Percentiles rank a stretch among this genome's conserved stretches.
phyloP scores from a whole-genome alignment of 2,888 invertebrate species.

The Rhorus exstirpatorius region DNA sequence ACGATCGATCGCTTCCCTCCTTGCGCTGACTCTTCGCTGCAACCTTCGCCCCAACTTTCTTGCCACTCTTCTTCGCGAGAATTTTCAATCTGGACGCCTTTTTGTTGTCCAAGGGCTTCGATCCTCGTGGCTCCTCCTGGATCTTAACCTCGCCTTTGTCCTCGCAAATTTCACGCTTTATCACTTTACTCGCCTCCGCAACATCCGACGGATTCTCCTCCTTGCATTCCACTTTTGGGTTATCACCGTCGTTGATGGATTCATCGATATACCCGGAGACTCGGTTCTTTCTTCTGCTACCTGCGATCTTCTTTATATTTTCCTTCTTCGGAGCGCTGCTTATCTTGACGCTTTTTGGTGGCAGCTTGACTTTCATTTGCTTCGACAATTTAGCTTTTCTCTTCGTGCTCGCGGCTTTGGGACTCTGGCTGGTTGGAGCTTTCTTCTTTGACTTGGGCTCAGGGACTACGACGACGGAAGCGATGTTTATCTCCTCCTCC shows the following conservation, averaged over 20 bases:
- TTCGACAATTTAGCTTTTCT: slow-evolving; percentile 83
- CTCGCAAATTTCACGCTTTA: slow-evolving; percentile 82
- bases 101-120: slow-evolving; percentile 76
- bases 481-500: slow-evolving; percentile 2
- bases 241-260: slow-evolving; percentile 67
- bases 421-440: slow-evolving; percentile 71
- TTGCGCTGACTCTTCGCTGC: slow-evolving; percentile 74
- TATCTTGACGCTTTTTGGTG: slow-evolving; percentile 79
- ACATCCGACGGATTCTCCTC: not conserved
- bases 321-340: slow-evolving; percentile 78
- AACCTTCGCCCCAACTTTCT: slow-evolving; percentile 72
- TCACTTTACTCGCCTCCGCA: slow-evolving; percentile 65
- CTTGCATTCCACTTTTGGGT: slow-evolving; percentile 67
- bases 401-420: slow-evolving; percentile 75
- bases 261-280: no score
- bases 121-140: slow-evolving; percentile 70
- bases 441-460: slow-evolving; percentile 78
- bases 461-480: not conserved
- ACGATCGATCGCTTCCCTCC: slow-evolving; percentile 67
- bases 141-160: slow-evolving; percentile 73
- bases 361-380: slow-evolving; percentile 80
- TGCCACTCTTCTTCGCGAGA: slow-evolving; percentile 74
- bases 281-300: slow-evolving; percentile 79
- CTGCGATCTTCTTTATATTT: slow-evolving; percentile 77
- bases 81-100: slow-evolving; percentile 74